Base-by-base conservation (phyloP, 2,113 vertebrate genomes). In the Pica pica region DNA sequence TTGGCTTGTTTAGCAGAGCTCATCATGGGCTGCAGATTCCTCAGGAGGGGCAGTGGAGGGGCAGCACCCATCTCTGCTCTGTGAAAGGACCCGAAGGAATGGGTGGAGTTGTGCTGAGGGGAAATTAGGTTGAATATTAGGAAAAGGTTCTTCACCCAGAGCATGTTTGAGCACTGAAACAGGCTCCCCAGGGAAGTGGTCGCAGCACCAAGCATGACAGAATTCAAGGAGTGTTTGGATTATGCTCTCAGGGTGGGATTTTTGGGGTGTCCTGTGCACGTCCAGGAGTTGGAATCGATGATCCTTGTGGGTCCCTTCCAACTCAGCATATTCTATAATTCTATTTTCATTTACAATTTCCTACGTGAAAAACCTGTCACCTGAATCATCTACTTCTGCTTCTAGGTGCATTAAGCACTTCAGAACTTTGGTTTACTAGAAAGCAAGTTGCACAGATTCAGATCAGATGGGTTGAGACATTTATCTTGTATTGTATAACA, bases 181-280 rank as follows among this genome's bases (percentile, higher is more conserved):
- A 10, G 33, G 18, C 10, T 64, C 7, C 65, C 42, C 35, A 17
- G 50, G 50, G 14, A 22, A 23, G 22, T 11, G 42, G 5, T 57
- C 5, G 4, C 59, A 64, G 76, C 50, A 31, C 31, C 13, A 35
- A 41, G 8, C 15, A 33, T 44, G 42, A 1, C 20, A 35, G 59
- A 52, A 5, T 0, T 26, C 1, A 1, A 64, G 9, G 12, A 37
- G 44, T 2, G 7, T 59, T 33, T 81, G 10, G 33, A 4, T 5
- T 14, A 28, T 3, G 33, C 23, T 59, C 39, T 53, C 39, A n/a
- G 1, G 24, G 39, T 39, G 16, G 2, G 6, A 46, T 12, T 68
- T 9, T 22, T 75, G 69, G 37, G 16, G 10, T 30, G 46, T 59
- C 16, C 23, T 53, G 23, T 26, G 7, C 33, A 46, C 17, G 13